Evolutionary conservation across 1,140 invertebrate species (phyloP), one percentile per base, ranked within the genome.

Genomic region (Elysia chlorotica): DNA sequence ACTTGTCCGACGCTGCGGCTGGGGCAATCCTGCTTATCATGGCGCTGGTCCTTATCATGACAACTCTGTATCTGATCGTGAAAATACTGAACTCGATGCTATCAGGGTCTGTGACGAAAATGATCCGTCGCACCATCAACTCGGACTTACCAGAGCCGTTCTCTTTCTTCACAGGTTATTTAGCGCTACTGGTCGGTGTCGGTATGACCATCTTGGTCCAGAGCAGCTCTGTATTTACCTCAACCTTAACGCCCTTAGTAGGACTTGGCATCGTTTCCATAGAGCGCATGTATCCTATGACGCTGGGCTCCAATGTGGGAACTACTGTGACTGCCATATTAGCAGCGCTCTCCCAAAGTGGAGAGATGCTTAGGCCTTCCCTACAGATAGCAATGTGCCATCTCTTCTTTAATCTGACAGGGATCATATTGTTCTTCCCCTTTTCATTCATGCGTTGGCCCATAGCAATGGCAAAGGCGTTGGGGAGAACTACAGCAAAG

Each of bases 301-400:
- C 90, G 4, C 78, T 92, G 10, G 91, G 91, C 3, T 89, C 90
- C 2, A 92, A 92, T 78, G 87, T 92, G 62, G 91, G 91, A 35
- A 92, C 91, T 10, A 92, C 91, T 0, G 88, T 89, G 4, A 92
- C 91, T 0, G 88, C 83, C 1, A 83, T 90, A 14, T 73, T 91
- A 14, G 90, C 90, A 2, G 87, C 90, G 0, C 82, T 91, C 19
- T 87, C 90, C 0, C 85, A 88, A 14, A 74, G 76, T 21, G 80
- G 83, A 10, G 78, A 82, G 0, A 79, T 48, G 71, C 69, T 91
- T 4, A 41, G 65, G 3, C 30, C 30, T 31, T 37, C 81, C 5
- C 53, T 85, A 3, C 82, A 83, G 65, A 77, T 85, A 30, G 75
- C 83, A 1, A 71, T 86, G 31, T 83, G 81, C 54, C 84, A 86